Evolutionary conservation across 2,888 invertebrate genomes (phyloP).

Genomic region (Patella ulyssiponensis): DNA sequence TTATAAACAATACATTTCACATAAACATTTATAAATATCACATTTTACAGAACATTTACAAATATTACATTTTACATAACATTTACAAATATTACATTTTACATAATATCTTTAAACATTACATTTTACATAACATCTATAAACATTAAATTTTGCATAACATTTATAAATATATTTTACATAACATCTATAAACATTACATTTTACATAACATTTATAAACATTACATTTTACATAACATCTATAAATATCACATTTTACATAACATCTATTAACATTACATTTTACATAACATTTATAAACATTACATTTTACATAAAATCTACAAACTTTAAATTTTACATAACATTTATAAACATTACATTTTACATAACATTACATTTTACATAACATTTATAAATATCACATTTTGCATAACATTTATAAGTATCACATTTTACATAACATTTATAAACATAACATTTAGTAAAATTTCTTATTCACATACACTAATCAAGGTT

Average conservation of each 20-base stretch:
- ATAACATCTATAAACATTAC: slow-evolving; percentile 65
- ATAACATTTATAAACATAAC: slow-evolving; percentile 4
- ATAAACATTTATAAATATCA: slow-evolving; percentile 65
- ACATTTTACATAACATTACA: no score
- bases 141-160: neutral
- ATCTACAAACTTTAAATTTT: neutral
- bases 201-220: no score
- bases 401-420: no score
- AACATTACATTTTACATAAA: neutral
- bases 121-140: slow-evolving; percentile 66
- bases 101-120: neutral
- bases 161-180: slow-evolving; percentile 17
- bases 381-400: no score
- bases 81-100: slow-evolving; percentile 51
- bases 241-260: slow-evolving; percentile 40
- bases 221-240: slow-evolving; percentile 64
- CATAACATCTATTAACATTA: neutral
- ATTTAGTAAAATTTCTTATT: no score
- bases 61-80: slow-evolving; percentile 56
- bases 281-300: slow-evolving; percentile 66
- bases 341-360: no score
- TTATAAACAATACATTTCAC: no score
- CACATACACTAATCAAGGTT: no score
- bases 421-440: no score
- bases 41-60: no score